Conservation (phyloP, 2,113 vertebrate genomes). For the Clarias macrocephalus region DNA sequence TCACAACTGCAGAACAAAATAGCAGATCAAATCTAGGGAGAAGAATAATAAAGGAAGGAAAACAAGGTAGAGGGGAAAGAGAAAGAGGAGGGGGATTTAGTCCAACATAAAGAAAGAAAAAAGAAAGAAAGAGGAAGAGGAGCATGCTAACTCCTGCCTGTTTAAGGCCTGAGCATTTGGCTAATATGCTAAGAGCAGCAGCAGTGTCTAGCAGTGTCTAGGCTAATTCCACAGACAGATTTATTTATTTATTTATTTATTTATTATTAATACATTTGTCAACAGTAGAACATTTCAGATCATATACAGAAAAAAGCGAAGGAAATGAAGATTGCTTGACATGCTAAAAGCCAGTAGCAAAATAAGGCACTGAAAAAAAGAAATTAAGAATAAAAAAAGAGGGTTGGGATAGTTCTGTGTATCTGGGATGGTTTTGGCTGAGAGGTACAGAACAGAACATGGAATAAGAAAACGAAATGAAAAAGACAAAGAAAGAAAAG, state of each 20-base stretch:
- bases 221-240: background rate
- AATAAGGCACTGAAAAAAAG: background rate
- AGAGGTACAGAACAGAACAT: background rate
- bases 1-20: background rate
- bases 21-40: constrained; percentile 33
- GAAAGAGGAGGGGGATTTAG: background rate
- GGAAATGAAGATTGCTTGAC: background rate
- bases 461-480: too few relatives aligned
- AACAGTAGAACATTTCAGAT: background rate
- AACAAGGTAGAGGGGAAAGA: background rate
- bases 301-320: background rate
- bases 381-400: background rate
- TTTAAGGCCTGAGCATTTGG: background rate
- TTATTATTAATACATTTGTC: too few relatives aligned
- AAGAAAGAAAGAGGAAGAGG: background rate
- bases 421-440: background rate
- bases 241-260: background rate
- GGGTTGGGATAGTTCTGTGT: background rate
- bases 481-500: background rate
- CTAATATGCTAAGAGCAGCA: background rate
- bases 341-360: background rate
- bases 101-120: background rate
- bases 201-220: background rate
- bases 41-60: background rate
- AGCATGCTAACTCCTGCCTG: background rate